A percentile compares a stretch with the other conserved stretches of the same genome.
Evolutionary conservation across 2,888 invertebrate species (phyloP).

Genomic region (Ischnus inquisitorius): DNA sequence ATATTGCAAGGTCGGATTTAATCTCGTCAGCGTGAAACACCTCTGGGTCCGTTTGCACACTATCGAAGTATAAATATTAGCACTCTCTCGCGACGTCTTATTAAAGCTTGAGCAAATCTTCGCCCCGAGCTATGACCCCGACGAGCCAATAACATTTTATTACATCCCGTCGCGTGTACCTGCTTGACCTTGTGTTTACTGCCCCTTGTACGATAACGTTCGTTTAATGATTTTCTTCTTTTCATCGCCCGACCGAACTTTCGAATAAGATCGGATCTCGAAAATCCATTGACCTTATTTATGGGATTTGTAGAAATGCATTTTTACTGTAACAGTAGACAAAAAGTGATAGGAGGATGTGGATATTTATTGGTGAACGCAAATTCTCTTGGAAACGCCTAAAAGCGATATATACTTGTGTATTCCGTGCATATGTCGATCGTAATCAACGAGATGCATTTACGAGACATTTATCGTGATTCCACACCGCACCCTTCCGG

Average conservation of each 20-base stretch:
- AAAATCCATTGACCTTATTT: neutral
- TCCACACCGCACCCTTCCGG: slow-evolving; percentile 83
- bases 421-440: slow-evolving; percentile 69
- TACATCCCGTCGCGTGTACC: slow-evolving; percentile 57
- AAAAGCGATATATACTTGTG: neutral
- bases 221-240: slow-evolving; percentile 40
- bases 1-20: slow-evolving; percentile 24
- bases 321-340: no score
- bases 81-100: slow-evolving; percentile 72
- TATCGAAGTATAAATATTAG: slow-evolving; percentile 80
- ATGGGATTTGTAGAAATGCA: no score
- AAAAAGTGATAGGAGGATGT: neutral
- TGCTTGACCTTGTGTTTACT: slow-evolving; percentile 15
- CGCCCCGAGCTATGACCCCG: slow-evolving; percentile 56
- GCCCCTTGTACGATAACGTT: slow-evolving; percentile 21
- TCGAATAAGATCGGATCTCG: neutral
- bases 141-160: slow-evolving; percentile 79
- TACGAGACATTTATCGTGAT: slow-evolving; percentile 78
- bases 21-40: slow-evolving; percentile 4
- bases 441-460: slow-evolving; percentile 83
- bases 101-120: slow-evolving; percentile 72
- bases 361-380: neutral
- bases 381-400: neutral
- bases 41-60: neutral
- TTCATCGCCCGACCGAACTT: neutral